Conservation (phyloP, 2,113 vertebrate species). For the Melanotaenia duboulayi region DNA sequence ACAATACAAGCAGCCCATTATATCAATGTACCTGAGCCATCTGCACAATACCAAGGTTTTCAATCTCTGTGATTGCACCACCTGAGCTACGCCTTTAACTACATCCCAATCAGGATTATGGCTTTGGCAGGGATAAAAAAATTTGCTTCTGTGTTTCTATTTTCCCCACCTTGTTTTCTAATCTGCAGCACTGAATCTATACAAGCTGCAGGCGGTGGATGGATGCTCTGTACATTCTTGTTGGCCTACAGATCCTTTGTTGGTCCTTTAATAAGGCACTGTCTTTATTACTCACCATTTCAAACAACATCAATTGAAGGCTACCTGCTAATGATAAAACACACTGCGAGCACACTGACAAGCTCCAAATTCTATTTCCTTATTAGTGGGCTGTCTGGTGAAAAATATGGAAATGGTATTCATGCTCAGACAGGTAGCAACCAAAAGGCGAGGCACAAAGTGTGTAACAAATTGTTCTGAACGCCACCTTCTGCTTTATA, state of each 20-base stretch:
- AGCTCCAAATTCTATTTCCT: conserved; percentile 53
- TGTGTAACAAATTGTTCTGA: conserved; percentile 56
- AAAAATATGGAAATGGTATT: conserved; percentile 75
- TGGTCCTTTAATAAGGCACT: conserved; percentile 54
- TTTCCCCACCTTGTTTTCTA: conserved; percentile 44
- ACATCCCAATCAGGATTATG: conserved; percentile 59
- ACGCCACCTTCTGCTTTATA: conserved; percentile 41
- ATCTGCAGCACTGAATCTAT: conserved; percentile 37
- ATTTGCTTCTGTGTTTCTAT: conserved; percentile 45
- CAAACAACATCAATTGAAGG: conserved; percentile 59
- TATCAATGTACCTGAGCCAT: conserved; percentile 66
- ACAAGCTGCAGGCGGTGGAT: conserved; percentile 23
- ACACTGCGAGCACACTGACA: conserved; percentile 40
- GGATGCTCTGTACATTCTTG: conserved; percentile 10
- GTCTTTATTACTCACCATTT: conserved; percentile 66
- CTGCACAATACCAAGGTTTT: conserved; percentile 64
- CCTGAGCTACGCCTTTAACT: conserved; percentile 54
- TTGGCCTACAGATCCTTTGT: conserved; percentile 57
- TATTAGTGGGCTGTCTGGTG: conserved; percentile 50
- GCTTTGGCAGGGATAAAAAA: conserved; percentile 52
- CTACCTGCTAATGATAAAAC: conserved; percentile 59
- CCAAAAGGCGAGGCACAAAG: conserved; percentile 56
- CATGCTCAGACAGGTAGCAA: conserved; percentile 66
- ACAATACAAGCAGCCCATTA: conserved; percentile 54
- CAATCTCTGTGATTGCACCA: conserved; percentile 48